phyloP scores from a whole-genome alignment of 2,113 vertebrate genomes.

The Salvator merianae region DNA sequence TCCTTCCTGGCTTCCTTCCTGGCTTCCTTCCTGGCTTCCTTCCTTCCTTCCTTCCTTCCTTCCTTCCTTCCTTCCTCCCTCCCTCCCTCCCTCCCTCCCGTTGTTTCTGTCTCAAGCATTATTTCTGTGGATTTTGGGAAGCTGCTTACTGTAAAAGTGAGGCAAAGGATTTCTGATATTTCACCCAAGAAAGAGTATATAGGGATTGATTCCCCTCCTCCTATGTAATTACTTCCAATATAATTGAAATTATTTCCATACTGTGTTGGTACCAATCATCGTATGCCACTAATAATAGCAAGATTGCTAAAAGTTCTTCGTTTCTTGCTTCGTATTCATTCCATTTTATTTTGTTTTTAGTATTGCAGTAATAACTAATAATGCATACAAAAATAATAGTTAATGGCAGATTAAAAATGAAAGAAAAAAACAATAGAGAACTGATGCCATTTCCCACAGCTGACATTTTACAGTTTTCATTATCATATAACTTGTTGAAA shows the following conservation, averaged over 20 bases:
- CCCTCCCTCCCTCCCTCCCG: neutral
- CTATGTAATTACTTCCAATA: conserved; percentile 22
- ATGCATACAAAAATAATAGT: neutral
- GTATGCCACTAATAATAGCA: neutral
- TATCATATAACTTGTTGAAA: too few relatives aligned
- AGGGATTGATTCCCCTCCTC: conserved; percentile 14
- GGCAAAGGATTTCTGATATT: neutral
- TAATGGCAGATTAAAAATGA: neutral
- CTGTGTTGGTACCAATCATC: conserved; percentile 5
- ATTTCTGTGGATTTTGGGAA: neutral
- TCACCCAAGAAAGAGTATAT: neutral
- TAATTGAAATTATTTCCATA: conserved; percentile 13
- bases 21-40: too few relatives aligned
- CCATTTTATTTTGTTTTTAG: neutral
- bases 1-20: too few relatives aligned
- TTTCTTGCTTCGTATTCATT: neutral
- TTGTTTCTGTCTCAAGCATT: neutral
- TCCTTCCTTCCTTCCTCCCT: too few relatives aligned
- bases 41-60: too few relatives aligned
- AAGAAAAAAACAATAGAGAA: neutral
- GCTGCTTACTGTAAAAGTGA: neutral
- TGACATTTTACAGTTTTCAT: neutral
- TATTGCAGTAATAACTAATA: neutral
- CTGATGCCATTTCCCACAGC: neutral
- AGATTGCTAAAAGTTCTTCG: neutral